These are phyloP conservation scores for Eugnorisma glareosa DNA, from an alignment of 2,888 invertebrate genomes.

Conservation along the genomic window DNA sequence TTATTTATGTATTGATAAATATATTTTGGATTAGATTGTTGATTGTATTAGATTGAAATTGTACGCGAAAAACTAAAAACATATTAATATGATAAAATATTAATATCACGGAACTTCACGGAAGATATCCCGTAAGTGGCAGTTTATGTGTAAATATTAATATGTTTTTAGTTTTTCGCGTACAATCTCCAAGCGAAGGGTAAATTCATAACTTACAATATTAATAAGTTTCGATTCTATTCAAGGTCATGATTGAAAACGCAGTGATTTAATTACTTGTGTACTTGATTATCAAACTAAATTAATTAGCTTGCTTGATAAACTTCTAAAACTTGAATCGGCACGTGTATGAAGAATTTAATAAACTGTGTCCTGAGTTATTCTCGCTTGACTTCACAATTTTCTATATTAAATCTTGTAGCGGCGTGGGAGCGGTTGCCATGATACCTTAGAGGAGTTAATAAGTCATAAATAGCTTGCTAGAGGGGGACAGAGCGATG, in stretches of 20 bases:
- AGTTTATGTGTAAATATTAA: too few relatives aligned
- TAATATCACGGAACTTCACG: too few relatives aligned
- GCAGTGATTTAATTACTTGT: background rate
- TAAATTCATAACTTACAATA: background rate
- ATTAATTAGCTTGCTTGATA: constrained; percentile 43
- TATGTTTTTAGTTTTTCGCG: background rate
- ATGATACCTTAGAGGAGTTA: constrained; percentile 90
- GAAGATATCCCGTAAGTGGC: too few relatives aligned
- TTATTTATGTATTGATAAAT: background rate
- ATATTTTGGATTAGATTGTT: too few relatives aligned
- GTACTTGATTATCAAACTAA: background rate
- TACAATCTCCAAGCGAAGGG: background rate
- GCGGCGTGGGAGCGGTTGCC: constrained; percentile 85
- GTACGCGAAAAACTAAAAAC: too few relatives aligned
- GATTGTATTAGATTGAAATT: too few relatives aligned
- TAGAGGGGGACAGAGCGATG: constrained; percentile 76
- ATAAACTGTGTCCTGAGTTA: constrained; percentile 85
- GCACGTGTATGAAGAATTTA: constrained; percentile 82
- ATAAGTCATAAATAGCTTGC: constrained; percentile 89
- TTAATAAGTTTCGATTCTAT: background rate
- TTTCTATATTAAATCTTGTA: constrained; percentile 88
- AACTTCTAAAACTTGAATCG: constrained; percentile 53
- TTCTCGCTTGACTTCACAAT: constrained; percentile 87
- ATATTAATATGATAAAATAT: too few relatives aligned
- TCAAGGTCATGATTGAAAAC: background rate